Percentiles rank a stretch among this genome's conserved stretches.
Evolutionary conservation across 2,113 vertebrate genomes (phyloP).

Genomic region (Petrocephalus microphthalmus): DNA sequence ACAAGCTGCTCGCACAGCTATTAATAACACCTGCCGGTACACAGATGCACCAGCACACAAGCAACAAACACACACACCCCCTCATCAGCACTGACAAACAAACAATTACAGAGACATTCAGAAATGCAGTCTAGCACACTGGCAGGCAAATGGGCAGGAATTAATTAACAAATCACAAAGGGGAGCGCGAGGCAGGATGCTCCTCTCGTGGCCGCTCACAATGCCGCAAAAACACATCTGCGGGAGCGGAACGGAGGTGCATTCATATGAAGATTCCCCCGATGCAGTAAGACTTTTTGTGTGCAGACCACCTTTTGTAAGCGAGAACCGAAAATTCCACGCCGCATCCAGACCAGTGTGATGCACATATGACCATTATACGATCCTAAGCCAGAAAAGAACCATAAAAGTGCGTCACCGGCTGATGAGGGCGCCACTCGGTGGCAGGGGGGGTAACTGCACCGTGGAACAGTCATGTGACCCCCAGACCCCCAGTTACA

Average conservation of each 20-base stretch:
- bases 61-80: background rate
- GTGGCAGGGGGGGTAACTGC: background rate
- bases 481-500: background rate
- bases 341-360: background rate
- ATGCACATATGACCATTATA: background rate
- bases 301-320: background rate
- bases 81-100: background rate
- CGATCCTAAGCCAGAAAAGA: background rate
- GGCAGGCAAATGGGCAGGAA: background rate
- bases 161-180: conserved; percentile 11
- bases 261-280: background rate
- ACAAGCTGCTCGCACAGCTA: background rate
- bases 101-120: background rate
- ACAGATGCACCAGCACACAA: background rate
- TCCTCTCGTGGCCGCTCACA: background rate
- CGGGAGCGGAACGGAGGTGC: background rate
- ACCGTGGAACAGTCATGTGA: background rate
- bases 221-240: background rate
- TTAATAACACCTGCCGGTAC: conserved; percentile 6
- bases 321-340: background rate
- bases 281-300: background rate
- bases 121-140: background rate
- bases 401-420: background rate
- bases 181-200: background rate
- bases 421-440: background rate